Percentiles rank a stretch among this genome's conserved stretches.
Conservation (phyloP, 2,888 invertebrate genomes). For the Andrena dorsata region DNA sequence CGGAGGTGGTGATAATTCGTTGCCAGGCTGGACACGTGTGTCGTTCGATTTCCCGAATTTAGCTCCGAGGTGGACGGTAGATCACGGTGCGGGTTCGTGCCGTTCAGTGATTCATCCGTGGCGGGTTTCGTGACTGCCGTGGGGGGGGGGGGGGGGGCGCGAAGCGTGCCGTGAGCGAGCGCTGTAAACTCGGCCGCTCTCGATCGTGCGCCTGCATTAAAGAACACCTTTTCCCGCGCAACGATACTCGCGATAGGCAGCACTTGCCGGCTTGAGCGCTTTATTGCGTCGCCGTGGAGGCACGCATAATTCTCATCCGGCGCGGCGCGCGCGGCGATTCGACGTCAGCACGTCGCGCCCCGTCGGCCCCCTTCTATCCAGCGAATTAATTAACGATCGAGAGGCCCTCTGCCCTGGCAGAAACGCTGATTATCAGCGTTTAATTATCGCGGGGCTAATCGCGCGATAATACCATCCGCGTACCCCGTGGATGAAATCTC, state of each 20-base stretch:
- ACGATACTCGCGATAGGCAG: slow-evolving; percentile 44
- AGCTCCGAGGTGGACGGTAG: background rate
- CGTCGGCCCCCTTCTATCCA: background rate
- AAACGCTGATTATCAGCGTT: slow-evolving; percentile 61
- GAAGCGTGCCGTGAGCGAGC: slow-evolving; percentile 72
- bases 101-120: slow-evolving; percentile 74
- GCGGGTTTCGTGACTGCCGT: slow-evolving; percentile 76
- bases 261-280: slow-evolving; percentile 53
- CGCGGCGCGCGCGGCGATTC: background rate
- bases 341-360: slow-evolving; percentile 25
- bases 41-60: slow-evolving; percentile 50
- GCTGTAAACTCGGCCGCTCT: slow-evolving; percentile 74
- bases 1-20: slow-evolving; percentile 58
- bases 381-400: slow-evolving; percentile 66
- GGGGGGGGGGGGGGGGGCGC: slow-evolving; percentile 52
- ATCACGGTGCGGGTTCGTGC: slow-evolving; percentile 70
- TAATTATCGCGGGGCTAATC: slow-evolving; percentile 62
- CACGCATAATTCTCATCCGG: slow-evolving; percentile 64
- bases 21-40: slow-evolving; percentile 41
- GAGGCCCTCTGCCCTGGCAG: background rate
- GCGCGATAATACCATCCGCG: slow-evolving; percentile 2
- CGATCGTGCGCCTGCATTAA: slow-evolving; percentile 69
- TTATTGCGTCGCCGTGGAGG: slow-evolving; percentile 59
- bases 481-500: slow-evolving; percentile 12
- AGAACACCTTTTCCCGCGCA: slow-evolving; percentile 62